Evolutionary conservation across 92 coral and sea anemone genomes (phyloP).

Genomic region (Phenganax marumi): DNA sequence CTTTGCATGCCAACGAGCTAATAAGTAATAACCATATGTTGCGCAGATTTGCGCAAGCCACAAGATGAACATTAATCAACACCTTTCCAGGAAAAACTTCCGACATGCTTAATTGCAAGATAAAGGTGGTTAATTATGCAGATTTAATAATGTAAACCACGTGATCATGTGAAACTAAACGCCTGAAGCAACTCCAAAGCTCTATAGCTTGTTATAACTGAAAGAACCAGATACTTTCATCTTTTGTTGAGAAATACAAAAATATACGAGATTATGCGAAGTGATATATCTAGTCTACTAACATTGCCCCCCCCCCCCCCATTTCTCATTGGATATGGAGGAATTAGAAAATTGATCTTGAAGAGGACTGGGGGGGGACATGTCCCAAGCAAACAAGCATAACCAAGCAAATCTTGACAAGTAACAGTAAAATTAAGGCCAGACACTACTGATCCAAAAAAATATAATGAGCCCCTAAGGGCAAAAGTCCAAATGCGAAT

Average conservation of each 20-base stretch:
- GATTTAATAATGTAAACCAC: neutral
- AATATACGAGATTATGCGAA: neutral
- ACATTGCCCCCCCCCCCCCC: neutral
- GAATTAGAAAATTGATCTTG: neutral
- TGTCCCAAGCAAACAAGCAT: too few relatives aligned
- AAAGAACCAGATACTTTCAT: too few relatives aligned
- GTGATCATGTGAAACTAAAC: too few relatives aligned
- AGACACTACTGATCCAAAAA: too few relatives aligned
- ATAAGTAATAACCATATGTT: neutral
- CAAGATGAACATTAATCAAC: neutral
- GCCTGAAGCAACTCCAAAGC: too few relatives aligned
- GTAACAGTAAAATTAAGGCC: too few relatives aligned
- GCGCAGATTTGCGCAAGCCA: neutral
- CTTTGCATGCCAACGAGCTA: neutral
- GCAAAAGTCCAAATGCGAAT: too few relatives aligned
- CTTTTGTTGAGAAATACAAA: too few relatives aligned
- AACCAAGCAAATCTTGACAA: too few relatives aligned
- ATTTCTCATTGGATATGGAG: constrained; percentile 2
- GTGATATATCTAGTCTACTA: neutral
- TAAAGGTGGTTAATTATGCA: neutral
- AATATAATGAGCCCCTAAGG: too few relatives aligned
- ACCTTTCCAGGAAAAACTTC: neutral
- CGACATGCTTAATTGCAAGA: neutral
- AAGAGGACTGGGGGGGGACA: constrained; percentile 7
- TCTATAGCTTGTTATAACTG: too few relatives aligned